Evolutionary conservation across 2,797 vertebrate genomes (phyloP), one percentile per base, ranked within the genome.

Genomic region (Danio kyathit): DNA sequence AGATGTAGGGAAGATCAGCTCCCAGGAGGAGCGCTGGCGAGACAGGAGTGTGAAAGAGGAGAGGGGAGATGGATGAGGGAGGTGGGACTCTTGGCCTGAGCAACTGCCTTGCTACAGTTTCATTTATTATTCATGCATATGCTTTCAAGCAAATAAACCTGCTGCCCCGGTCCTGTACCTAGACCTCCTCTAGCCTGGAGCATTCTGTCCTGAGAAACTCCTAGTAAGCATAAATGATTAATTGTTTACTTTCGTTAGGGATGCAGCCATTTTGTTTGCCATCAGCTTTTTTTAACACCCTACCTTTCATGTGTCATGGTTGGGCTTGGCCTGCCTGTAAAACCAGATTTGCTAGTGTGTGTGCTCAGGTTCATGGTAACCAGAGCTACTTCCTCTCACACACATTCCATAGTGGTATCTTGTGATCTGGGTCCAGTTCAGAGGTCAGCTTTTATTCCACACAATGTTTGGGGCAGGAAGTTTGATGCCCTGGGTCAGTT

Each of bases 371-470:
- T 87, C 85, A 79, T 63, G 13, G 86, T 89, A 90, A 88, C 84
- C 29, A 83, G 88, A 90, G 84, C 86, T 76, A 82, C 89, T 88
- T 90, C 90, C 88, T 91, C 84, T 76, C 80, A 79, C 86, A 86
- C 85, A 82, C 90, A 92, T 94, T 93, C 92, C 92, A 85, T 79
- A 83, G 88, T 79, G 79, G 87, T 88, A 88, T 85, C 78, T 82
- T 74, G 83, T 91, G 92, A 92, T 92, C 83, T 89, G 90, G 91
- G 89, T 87, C 82, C 81, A 85, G 88, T 91, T 92, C 89, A 91
- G 85, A 89, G 91, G 88, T 91, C 91, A 92, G 85, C 79, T 80
- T 82, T 87, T 92, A 88, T 91, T 90, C 90, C 88, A 90, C 86
- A 84, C 83, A 80, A 74, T 8, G 71, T 81, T 69, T 82, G 43